phyloP scores from a whole-genome alignment of 2,797 vertebrate genomes.

The Mustela erminea region DNA sequence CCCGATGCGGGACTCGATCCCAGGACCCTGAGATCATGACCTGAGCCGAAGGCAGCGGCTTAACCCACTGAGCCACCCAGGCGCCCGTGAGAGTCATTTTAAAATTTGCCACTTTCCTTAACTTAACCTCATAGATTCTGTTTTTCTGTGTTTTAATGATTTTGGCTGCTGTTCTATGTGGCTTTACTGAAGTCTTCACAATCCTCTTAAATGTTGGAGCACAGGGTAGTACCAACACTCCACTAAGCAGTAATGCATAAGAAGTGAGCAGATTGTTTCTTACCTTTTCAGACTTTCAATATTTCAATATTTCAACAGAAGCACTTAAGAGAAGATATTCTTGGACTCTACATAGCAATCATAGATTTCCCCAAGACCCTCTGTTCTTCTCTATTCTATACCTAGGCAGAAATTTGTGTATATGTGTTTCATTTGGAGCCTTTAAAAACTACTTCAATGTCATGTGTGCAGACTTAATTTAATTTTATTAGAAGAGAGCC shows the following conservation, averaged over 20 bases:
- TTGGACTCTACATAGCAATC: too few species aligned
- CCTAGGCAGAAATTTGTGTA: not conserved
- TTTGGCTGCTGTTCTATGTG: not conserved
- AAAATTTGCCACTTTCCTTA: not conserved
- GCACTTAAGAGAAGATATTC: not conserved
- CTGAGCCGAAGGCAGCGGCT: too few species aligned
- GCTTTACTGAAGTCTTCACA: not conserved
- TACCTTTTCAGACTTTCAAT: not conserved
- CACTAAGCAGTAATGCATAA: accelerated
- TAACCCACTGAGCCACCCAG: too few species aligned
- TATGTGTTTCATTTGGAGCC: not conserved
- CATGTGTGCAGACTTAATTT: not conserved
- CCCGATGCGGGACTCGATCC: too few species aligned
- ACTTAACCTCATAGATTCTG: not conserved
- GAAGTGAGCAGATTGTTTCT: not conserved
- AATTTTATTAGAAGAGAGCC: not conserved
- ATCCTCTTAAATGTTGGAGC: not conserved
- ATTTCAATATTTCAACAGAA: not conserved
- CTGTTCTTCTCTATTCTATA: not conserved
- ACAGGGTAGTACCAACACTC: accelerated
- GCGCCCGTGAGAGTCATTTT: not conserved
- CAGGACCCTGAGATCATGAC: too few species aligned
- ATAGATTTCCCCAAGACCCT: not conserved
- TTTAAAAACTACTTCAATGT: not conserved
- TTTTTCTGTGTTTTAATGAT: not conserved